Evolutionary conservation across 2,797 vertebrate species (phyloP).

Genomic region (Ficedula albicollis): DNA sequence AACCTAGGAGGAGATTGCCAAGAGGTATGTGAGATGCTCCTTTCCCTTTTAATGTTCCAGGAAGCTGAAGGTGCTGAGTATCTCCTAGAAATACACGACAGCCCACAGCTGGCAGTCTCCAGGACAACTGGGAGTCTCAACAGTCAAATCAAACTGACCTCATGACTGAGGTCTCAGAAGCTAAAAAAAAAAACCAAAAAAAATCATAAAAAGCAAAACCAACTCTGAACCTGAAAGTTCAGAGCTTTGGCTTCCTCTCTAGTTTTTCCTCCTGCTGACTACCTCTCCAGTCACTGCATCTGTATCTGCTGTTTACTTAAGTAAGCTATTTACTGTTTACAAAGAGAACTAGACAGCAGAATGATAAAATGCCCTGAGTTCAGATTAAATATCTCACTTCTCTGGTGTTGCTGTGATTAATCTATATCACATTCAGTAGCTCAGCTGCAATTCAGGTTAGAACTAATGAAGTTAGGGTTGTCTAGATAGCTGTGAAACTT

Average conservation of each 20-base stretch:
- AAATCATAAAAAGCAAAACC: neutral
- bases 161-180: neutral
- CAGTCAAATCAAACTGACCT: neutral
- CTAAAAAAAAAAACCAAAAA: neutral
- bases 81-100: neutral
- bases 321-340: neutral
- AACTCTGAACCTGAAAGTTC: neutral
- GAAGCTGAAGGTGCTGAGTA: neutral
- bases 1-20: neutral
- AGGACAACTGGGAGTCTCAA: neutral
- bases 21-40: neutral
- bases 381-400: neutral
- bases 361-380: neutral
- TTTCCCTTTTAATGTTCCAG: neutral
- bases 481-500: conserved; percentile 17
- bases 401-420: conserved; percentile 28
- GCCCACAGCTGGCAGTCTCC: neutral
- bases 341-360: neutral
- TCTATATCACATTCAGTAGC: conserved; percentile 9
- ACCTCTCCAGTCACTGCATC: neutral
- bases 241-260: neutral
- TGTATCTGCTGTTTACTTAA: neutral
- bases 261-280: neutral
- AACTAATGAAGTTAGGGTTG: neutral
- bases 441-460: conserved; percentile 14